Percentiles rank a stretch among this genome's conserved stretches.
These are phyloP conservation scores for Romanogobio albipinnatus DNA, from an alignment of 2,113 vertebrate genomes.

Conservation along the genomic window DNA sequence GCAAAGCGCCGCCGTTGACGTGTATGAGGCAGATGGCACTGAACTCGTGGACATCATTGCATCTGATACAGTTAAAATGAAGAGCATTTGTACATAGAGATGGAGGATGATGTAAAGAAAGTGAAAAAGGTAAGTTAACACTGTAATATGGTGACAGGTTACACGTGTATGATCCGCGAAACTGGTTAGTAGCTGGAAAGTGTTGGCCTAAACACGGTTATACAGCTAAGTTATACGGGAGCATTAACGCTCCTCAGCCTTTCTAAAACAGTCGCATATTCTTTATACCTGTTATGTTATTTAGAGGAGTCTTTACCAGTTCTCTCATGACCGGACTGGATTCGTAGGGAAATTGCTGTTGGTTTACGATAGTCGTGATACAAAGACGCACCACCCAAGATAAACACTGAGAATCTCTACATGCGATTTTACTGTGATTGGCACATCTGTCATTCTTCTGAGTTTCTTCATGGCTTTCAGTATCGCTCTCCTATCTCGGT, in stretches of 20 bases:
- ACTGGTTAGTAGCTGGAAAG: neutral
- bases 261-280: neutral
- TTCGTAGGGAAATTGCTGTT: neutral
- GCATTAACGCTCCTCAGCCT: neutral
- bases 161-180: neutral
- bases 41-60: slow-evolving; percentile 45
- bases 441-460: neutral
- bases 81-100: slow-evolving; percentile 73
- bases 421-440: neutral
- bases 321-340: neutral
- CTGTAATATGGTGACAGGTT: neutral
- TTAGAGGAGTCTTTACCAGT: no score
- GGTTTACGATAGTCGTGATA: neutral
- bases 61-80: slow-evolving; percentile 69
- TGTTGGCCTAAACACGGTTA: slow-evolving; percentile 4
- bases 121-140: slow-evolving; percentile 84
- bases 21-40: slow-evolving; percentile 54
- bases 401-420: neutral
- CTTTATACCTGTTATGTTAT: neutral
- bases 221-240: neutral
- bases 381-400: neutral
- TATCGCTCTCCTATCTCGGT: neutral
- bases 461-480: neutral
- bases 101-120: slow-evolving; percentile 94
- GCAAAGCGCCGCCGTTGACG: slow-evolving; percentile 42